phyloP scores from a whole-genome alignment of 2,113 vertebrate genomes.

The Cynoglossus semilaevis region DNA sequence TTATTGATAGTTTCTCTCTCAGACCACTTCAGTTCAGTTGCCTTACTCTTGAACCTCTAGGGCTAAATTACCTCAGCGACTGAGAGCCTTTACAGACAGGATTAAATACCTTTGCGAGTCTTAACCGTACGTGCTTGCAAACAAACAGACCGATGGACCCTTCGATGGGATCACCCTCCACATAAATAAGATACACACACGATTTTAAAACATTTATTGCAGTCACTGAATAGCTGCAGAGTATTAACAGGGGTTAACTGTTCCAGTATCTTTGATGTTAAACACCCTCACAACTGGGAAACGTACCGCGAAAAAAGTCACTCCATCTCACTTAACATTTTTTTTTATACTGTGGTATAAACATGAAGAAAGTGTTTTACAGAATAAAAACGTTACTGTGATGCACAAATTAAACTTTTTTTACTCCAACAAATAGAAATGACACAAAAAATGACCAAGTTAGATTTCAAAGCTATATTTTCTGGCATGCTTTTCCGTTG shows the following conservation, averaged over 20 bases:
- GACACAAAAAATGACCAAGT: slow-evolving; percentile 82
- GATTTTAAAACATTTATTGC: slow-evolving; percentile 99
- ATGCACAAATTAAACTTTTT: slow-evolving; percentile 84
- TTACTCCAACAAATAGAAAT: slow-evolving; percentile 75
- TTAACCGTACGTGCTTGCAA: neutral
- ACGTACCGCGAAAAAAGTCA: slow-evolving; percentile 91
- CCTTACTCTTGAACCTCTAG: too few relatives aligned
- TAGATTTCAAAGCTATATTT: slow-evolving; percentile 81
- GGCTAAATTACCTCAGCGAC: too few relatives aligned
- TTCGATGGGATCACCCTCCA: slow-evolving; percentile 28
- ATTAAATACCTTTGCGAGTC: too few relatives aligned
- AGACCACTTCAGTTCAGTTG: too few relatives aligned
- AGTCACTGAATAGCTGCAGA: slow-evolving; percentile 98
- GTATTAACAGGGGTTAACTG: slow-evolving; percentile 98
- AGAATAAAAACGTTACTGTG: slow-evolving; percentile 83
- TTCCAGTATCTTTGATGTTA: slow-evolving; percentile 97
- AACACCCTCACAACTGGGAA: slow-evolving; percentile 96
- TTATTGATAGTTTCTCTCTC: too few relatives aligned
- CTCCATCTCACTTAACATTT: slow-evolving; percentile 78
- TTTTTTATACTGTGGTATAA: slow-evolving; percentile 85
- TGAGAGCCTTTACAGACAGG: too few relatives aligned
- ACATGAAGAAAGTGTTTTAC: slow-evolving; percentile 85
- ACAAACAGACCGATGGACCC: slow-evolving; percentile 29
- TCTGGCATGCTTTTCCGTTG: slow-evolving; percentile 91
- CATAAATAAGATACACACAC: slow-evolving; percentile 69